A percentile compares a stretch with the other conserved stretches of the same genome.
Conservation (phyloP, 1,140 invertebrate species). For the Leptinotarsa undecemlineata region DNA sequence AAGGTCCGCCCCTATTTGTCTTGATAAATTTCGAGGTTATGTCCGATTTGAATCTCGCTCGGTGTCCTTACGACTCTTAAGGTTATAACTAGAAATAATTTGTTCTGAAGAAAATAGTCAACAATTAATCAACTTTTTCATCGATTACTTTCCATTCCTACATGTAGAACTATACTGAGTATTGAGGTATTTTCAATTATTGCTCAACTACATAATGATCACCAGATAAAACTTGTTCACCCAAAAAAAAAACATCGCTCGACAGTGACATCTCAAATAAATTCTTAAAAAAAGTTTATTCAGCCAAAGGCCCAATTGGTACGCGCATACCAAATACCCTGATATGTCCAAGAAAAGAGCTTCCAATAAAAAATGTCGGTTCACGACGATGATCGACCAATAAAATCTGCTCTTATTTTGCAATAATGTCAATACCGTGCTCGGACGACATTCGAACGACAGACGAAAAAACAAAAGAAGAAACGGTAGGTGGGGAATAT, state of each 20-base stretch:
- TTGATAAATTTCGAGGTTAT: no score
- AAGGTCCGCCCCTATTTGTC: no score
- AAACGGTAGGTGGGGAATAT: slow-evolving; percentile 19
- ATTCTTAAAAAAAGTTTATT: neutral
- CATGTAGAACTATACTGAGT: no score
- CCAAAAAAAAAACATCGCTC: neutral
- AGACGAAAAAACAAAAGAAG: slow-evolving; percentile 18
- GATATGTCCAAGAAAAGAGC: slow-evolving; percentile 17
- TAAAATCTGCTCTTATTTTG: slow-evolving; percentile 25
- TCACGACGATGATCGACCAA: slow-evolving; percentile 22
- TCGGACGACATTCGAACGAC: slow-evolving; percentile 16
- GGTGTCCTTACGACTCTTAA: no score
- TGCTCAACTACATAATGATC: no score
- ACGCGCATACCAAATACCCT: slow-evolving; percentile 8
- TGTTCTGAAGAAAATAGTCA: no score
- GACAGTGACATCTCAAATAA: neutral
- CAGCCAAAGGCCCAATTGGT: neutral
- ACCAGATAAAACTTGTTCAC: no score
- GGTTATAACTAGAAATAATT: no score
- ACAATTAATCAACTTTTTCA: no score
- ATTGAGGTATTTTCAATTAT: no score
- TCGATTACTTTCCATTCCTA: no score
- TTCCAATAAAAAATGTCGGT: slow-evolving; percentile 15
- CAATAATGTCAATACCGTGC: slow-evolving; percentile 24
- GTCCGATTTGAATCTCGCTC: no score